These are phyloP conservation scores for Chelonus formosanus DNA, from an alignment of 2,888 invertebrate species.

Conservation along the genomic window DNA sequence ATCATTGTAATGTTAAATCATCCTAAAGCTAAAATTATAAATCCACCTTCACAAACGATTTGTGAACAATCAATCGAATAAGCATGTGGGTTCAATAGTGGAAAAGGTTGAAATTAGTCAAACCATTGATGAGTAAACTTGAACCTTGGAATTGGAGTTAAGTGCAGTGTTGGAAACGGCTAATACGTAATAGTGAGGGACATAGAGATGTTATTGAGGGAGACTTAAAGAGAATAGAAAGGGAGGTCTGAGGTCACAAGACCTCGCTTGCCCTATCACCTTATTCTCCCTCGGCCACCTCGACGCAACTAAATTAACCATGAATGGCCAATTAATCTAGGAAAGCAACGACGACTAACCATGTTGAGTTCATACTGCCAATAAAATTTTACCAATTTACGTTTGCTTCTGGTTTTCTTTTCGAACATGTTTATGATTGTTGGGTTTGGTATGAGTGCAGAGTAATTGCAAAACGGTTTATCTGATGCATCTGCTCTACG, in stretches of 20 bases:
- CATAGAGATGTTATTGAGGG: background rate
- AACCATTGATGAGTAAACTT: too few species aligned
- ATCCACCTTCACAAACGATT: too few species aligned
- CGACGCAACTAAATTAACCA: constrained; percentile 59
- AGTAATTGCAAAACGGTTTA: constrained; percentile 43
- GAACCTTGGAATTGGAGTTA: too few species aligned
- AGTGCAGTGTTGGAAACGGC: background rate
- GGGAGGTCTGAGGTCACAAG: constrained; percentile 22
- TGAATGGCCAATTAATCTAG: constrained; percentile 65
- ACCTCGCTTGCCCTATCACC: constrained; percentile 46
- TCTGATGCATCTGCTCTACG: constrained; percentile 32
- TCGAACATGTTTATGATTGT: background rate
- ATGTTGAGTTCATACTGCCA: too few species aligned
- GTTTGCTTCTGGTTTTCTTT: background rate
- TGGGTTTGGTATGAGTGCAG: constrained; percentile 20
- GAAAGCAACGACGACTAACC: background rate
- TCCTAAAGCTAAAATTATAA: too few species aligned
- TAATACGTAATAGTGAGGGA: constrained; percentile 17
- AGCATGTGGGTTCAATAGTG: too few species aligned
- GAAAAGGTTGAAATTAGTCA: too few species aligned
- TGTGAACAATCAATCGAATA: too few species aligned
- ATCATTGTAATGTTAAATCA: too few species aligned
- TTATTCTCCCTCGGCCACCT: constrained; percentile 47
- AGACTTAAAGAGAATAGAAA: constrained; percentile 1
- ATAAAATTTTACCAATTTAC: background rate